Base-by-base conservation (phyloP, 2,888 invertebrate species). In the Trissolcus japonicus region DNA sequence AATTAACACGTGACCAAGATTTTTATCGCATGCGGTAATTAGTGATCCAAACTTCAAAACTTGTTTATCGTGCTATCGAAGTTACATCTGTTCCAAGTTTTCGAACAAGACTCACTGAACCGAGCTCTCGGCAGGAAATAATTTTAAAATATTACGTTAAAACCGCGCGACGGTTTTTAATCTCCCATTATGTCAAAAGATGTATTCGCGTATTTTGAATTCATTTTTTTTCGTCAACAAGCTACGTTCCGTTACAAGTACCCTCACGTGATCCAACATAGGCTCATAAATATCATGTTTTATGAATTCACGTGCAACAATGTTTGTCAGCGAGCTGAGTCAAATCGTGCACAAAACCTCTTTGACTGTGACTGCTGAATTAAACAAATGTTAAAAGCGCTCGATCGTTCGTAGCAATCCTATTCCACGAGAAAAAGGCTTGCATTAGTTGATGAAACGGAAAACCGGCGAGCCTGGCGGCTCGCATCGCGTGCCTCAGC, bases 241-340 rank as follows among this genome's bases (percentile, higher is more conserved):
- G 35, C 35, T 11, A 35, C 35, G 35, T 35, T 46, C 16, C 50
- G 57, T 63, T 71, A 71, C 63, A 46, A 62, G 17, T 59, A 59
- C 21, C 40, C 25, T 71, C 53, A 57, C 55, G 63, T 57, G 57
- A 63, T 63, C 57, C 56, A 71, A 51, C 57, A 35, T 21, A 53
- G 35, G 56, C 59, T 63, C 59, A 54, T 72, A 65, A 72, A 72
- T 59, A 72, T 65, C 48, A 65, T 35, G 59, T 72, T 72, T 72
- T 72, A 59, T 54, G 57, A 71, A 61, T 71, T 46, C 46, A 19
- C 51, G 56, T 59, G 16, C 62, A 43, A 51, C 63, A 53, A 50
- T 71, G 57, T 63, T 71, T 62, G 63, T 59, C 63, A 46, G 53
- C 51, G 50, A 63, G 17, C 29, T 9, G 19, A 50, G 56, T 29